These are phyloP conservation scores for Eilema sororculum DNA, from an alignment of 2,888 invertebrate species.

Conservation along the genomic window DNA sequence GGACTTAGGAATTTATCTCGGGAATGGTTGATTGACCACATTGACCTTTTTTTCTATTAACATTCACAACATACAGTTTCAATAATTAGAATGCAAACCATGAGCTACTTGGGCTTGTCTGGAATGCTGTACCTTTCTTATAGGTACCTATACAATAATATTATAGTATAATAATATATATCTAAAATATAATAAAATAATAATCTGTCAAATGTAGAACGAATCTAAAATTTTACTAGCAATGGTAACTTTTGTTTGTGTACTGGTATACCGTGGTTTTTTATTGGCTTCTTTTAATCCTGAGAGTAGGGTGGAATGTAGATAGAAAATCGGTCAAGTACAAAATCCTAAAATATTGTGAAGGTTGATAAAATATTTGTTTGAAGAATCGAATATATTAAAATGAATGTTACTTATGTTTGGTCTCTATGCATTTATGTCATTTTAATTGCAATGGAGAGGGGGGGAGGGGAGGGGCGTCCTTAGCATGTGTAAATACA, in stretches of 20 bases:
- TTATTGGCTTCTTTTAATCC: conserved; percentile 7
- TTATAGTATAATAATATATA: no score
- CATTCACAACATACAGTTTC: no score
- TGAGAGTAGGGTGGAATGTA: background rate
- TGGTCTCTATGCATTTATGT: background rate
- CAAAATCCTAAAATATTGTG: conserved; percentile 1
- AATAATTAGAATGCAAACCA: no score
- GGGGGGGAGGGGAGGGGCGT: no score
- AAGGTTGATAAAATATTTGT: background rate
- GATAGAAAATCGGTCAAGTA: conserved; percentile 13
- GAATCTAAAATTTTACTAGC: background rate
- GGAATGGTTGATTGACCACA: no score
- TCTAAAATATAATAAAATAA: no score
- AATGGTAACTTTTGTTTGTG: background rate
- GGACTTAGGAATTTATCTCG: no score
- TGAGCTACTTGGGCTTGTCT: no score
- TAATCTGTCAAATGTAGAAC: no score
- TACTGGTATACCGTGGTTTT: background rate
- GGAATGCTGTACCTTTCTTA: no score
- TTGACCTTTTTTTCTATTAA: no score
- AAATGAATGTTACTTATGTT: background rate
- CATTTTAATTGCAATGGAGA: background rate
- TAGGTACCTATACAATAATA: no score
- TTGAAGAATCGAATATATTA: background rate
- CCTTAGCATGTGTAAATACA: background rate